phyloP scores from a whole-genome alignment of 1,140 invertebrate species.

The Tenebrio molitor region DNA sequence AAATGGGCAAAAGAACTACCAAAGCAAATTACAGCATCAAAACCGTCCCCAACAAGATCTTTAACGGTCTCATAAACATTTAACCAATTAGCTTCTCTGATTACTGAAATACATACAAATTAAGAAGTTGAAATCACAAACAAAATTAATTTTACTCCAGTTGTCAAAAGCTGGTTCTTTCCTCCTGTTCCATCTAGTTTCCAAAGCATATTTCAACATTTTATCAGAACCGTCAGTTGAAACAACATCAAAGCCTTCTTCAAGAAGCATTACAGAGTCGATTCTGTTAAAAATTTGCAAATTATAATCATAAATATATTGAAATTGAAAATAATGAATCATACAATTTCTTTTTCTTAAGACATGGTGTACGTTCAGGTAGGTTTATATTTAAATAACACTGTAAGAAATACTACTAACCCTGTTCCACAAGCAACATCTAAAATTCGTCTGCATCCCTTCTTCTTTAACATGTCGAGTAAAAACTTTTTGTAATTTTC shows the following conservation, averaged over 20 bases:
- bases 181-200: slow-evolving; percentile 85
- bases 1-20: slow-evolving; percentile 93
- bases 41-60: slow-evolving; percentile 72
- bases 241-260: slow-evolving; percentile 88
- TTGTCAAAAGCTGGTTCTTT: slow-evolving; percentile 84
- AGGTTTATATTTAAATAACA: too few relatives aligned
- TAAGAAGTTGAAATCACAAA: slow-evolving; percentile 17
- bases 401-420: too few relatives aligned
- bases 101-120: slow-evolving; percentile 70
- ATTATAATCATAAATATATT: slow-evolving; percentile 9
- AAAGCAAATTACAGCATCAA: slow-evolving; percentile 87
- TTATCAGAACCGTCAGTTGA: slow-evolving; percentile 92
- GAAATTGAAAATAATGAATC: too few relatives aligned
- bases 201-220: slow-evolving; percentile 90
- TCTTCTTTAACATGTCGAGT: slow-evolving; percentile 76
- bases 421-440: slow-evolving; percentile 92
- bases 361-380: too few relatives aligned
- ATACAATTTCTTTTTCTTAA: too few relatives aligned
- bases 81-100: slow-evolving; percentile 87
- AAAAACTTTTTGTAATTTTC: slow-evolving; percentile 87
- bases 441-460: slow-evolving; percentile 80
- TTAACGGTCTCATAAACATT: slow-evolving; percentile 79
- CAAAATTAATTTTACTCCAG: slow-evolving; percentile 76
- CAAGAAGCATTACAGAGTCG: slow-evolving; percentile 88
- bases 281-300: slow-evolving; percentile 77